Evolutionary conservation across 1,140 invertebrate species (phyloP), one percentile per base, ranked within the genome.

Genomic region (Bombus sibiricus): DNA sequence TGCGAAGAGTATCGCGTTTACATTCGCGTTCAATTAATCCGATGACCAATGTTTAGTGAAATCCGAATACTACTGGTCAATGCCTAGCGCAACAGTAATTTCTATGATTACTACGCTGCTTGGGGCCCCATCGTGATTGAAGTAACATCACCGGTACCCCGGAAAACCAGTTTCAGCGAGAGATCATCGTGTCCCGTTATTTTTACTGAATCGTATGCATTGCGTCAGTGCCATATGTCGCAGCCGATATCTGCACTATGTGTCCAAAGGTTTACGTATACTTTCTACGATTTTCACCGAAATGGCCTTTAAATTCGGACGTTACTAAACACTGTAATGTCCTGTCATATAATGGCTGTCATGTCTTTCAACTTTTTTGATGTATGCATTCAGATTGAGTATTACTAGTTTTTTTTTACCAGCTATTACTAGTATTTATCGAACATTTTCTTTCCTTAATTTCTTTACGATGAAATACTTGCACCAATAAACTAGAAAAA

Each of bases 181-280:
- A 90, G 80, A 86, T 90, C 57, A 69, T 10, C 9, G 18, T 69
- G 69, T 91, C 79, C 89, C 90, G 90, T 91, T 91, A 91, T 86
- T 85, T 90, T 90, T 91, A 83, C 76, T 64, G 79, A 75, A 74
- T 85, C 81, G 39, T 62, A 43, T 74, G 86, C 59, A 75, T 79
- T 80, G 78, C 85, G 62, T 37, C n/a, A 53, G 41, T 77, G 57
- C 76, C 75, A 81, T 69, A 82, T 71, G 64, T 80, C n/a, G 64
- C 37, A 62, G 66, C 22, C 59, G 32, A 37, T 79, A 71, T 22
- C 28, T 39, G 62, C n/a, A n/a, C 18, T 47, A 39, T 69, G 43
- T 37, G 66, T 32, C 62, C 25, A 53, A 47, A 28, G 22, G 22
- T 53, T 86, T 77, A 62, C 22, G 3, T 41, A 73, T 78, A 82